Evolutionary conservation across 2,888 invertebrate species (phyloP).

Genomic region (Biston betularia): DNA sequence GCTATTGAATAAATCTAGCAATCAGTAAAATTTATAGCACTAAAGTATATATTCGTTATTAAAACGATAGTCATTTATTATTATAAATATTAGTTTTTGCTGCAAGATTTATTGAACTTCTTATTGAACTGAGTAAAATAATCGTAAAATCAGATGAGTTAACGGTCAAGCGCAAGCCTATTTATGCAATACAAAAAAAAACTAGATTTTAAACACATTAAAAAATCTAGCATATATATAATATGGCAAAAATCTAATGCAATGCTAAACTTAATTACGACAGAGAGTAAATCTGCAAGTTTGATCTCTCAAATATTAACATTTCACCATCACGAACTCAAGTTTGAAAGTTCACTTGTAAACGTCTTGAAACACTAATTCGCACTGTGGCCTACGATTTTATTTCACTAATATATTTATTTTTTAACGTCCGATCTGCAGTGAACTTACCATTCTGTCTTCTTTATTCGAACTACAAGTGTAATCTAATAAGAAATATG

Average conservation of each 20-base stretch:
- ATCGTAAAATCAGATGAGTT: no score
- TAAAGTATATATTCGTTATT: no score
- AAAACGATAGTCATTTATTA: no score
- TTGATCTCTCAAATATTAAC: conserved; percentile 2
- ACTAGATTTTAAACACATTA: no score
- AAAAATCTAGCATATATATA: conserved; percentile 10
- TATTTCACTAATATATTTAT: background rate
- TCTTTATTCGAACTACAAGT: conserved; percentile 48
- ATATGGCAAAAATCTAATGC: conserved; percentile 15
- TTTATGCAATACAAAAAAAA: no score
- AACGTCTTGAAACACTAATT: conserved; percentile 6
- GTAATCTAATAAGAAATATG: conserved; percentile 48
- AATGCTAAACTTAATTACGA: conserved; percentile 19
- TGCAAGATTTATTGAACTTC: background rate
- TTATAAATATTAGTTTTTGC: background rate
- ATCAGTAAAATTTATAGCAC: no score
- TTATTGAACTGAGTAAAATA: background rate
- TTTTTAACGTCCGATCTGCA: background rate
- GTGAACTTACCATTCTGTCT: conserved; percentile 60
- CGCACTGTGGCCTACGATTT: background rate
- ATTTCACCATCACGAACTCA: conserved; percentile 21
- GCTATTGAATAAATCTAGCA: no score
- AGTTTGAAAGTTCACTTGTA: conserved; percentile 12
- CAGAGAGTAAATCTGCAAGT: background rate
- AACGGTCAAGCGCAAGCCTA: no score